These are phyloP conservation scores for Maccullochella peelii DNA, from an alignment of 2,113 vertebrate species.

Conservation along the genomic window DNA sequence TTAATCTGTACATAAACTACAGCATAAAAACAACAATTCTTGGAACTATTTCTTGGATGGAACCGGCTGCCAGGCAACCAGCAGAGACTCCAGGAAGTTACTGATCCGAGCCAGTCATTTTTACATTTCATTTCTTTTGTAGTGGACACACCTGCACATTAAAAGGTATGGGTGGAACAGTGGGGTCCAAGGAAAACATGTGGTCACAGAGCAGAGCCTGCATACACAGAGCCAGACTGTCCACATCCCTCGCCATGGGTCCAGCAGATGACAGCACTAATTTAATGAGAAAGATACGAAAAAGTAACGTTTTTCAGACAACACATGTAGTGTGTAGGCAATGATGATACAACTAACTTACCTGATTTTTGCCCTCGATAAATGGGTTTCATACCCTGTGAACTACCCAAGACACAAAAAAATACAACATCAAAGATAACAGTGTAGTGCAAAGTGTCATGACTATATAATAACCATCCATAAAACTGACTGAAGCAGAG, in stretches of 20 bases:
- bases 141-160: constrained; percentile 70
- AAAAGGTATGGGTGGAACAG: constrained; percentile 90
- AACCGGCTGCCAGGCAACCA: no score
- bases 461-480: neutral
- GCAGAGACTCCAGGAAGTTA: no score
- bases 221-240: constrained; percentile 91
- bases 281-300: constrained; percentile 8
- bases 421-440: neutral
- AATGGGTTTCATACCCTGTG: constrained; percentile 37
- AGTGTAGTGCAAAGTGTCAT: neutral
- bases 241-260: constrained; percentile 90
- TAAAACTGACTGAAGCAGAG: neutral
- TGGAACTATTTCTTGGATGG: no score
- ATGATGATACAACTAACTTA: constrained; percentile 28
- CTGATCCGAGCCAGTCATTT: no score
- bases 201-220: constrained; percentile 89
- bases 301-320: neutral
- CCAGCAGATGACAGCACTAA: constrained; percentile 82
- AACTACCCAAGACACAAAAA: constrained; percentile 59
- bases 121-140: no score
- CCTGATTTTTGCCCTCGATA: constrained; percentile 77
- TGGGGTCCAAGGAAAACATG: constrained; percentile 92
- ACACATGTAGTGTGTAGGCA: neutral
- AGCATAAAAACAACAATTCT: no score
- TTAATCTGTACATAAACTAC: no score